These are phyloP conservation scores for Podotricha telesiphe DNA, from an alignment of 2,888 invertebrate species.

Conservation along the genomic window DNA sequence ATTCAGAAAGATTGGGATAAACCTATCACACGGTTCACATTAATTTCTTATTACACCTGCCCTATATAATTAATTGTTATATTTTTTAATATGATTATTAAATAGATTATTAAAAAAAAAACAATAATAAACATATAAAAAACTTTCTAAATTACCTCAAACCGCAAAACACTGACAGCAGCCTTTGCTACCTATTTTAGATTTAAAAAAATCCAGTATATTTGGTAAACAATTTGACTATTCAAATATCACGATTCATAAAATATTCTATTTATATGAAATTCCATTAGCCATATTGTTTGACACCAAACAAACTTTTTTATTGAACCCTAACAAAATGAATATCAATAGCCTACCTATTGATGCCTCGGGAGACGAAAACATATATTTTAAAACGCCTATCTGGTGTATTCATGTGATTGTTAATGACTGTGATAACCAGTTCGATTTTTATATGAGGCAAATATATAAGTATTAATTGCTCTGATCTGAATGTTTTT, in stretches of 20 bases:
- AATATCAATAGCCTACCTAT: slow-evolving; percentile 15
- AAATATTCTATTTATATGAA: slow-evolving; percentile 25
- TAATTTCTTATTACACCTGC: no score
- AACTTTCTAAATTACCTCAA: no score
- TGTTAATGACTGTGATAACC: neutral
- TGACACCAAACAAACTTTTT: slow-evolving; percentile 28
- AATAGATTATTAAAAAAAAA: no score
- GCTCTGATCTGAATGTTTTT: no score
- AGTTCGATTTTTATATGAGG: neutral
- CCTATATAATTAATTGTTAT: no score
- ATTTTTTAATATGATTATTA: no score
- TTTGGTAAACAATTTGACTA: neutral
- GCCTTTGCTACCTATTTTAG: neutral
- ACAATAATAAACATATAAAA: no score
- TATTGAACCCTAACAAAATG: slow-evolving; percentile 14
- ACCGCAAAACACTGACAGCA: neutral
- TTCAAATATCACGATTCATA: slow-evolving; percentile 19
- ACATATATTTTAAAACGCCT: neutral
- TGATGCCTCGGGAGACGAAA: slow-evolving; percentile 14
- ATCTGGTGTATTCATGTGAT: neutral
- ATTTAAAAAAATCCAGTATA: neutral
- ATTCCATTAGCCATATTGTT: slow-evolving; percentile 27
- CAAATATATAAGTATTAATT: neutral
- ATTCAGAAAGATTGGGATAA: no score
- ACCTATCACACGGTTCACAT: no score